Evolutionary conservation across 2,797 vertebrate genomes (phyloP).

Genomic region (Pangasius mekongensis): DNA sequence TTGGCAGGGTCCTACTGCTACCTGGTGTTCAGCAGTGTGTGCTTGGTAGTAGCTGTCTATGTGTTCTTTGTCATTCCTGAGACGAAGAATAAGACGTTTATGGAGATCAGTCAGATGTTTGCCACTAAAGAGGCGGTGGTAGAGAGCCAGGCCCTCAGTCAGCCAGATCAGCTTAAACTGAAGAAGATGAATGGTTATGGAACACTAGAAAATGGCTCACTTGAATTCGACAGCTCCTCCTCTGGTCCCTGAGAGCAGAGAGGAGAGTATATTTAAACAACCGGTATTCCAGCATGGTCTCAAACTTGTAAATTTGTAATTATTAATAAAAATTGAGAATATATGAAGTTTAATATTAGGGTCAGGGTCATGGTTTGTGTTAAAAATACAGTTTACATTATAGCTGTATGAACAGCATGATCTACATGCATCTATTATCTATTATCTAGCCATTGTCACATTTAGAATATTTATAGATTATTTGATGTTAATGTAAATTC

Average conservation of each 20-base stretch:
- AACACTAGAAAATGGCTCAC: constrained; percentile 75
- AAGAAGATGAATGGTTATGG: constrained; percentile 83
- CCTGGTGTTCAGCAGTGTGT: constrained; percentile 83
- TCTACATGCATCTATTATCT: neutral
- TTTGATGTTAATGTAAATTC: neutral
- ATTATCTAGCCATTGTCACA: neutral
- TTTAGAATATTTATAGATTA: neutral
- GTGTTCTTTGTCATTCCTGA: constrained; percentile 85
- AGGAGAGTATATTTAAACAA: constrained; percentile 5
- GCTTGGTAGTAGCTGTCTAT: constrained; percentile 80
- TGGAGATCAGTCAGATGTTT: constrained; percentile 89
- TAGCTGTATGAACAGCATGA: neutral
- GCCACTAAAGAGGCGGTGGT: constrained; percentile 66
- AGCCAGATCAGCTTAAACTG: constrained; percentile 76
- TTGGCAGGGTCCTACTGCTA: constrained; percentile 87
- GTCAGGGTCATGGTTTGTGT: neutral
- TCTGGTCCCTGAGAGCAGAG: constrained; percentile 64
- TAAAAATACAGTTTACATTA: constrained; percentile 11
- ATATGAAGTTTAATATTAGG: neutral
- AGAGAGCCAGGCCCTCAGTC: constrained; percentile 69
- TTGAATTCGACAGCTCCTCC: constrained; percentile 78
- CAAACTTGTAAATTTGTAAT: neutral
- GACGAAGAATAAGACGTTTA: constrained; percentile 91
- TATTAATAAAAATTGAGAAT: neutral
- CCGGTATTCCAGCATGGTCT: neutral